Conservation (phyloP, 2,888 invertebrate species). For the Philereme transversata region DNA sequence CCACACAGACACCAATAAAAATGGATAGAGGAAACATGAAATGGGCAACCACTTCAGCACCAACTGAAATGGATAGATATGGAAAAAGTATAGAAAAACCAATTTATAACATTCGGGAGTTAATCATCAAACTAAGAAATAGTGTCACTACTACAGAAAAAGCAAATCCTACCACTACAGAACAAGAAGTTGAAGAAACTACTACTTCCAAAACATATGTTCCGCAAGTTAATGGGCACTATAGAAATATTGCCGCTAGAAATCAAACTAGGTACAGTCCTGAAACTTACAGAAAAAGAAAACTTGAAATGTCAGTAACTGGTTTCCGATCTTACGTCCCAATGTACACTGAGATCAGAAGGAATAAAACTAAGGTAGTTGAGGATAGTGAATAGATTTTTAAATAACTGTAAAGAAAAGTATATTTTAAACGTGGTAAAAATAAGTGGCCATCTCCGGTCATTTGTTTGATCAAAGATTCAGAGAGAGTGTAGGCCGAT, state of each 20-base stretch:
- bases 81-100: slow-evolving; percentile 24
- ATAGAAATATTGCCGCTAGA: slow-evolving; percentile 54
- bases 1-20: slow-evolving; percentile 16
- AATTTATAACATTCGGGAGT: slow-evolving; percentile 24
- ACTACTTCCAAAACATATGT: slow-evolving; percentile 59
- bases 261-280: slow-evolving; percentile 51
- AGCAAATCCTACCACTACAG: slow-evolving; percentile 26
- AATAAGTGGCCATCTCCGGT: no score
- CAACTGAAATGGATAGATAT: slow-evolving; percentile 23
- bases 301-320: slow-evolving; percentile 59
- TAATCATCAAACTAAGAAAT: slow-evolving; percentile 61
- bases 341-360: slow-evolving; percentile 70
- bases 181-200: slow-evolving; percentile 39
- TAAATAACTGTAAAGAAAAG: not conserved
- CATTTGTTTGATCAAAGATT: no score
- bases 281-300: slow-evolving; percentile 61
- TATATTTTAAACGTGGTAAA: not conserved
- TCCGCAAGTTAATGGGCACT: slow-evolving; percentile 75
- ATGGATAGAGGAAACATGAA: slow-evolving; percentile 1
- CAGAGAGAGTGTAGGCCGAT: no score
- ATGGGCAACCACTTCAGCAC: slow-evolving; percentile 15
- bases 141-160: slow-evolving; percentile 41
- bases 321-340: slow-evolving; percentile 58
- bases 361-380: slow-evolving; percentile 53
- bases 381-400: slow-evolving; percentile 23